Conservation (phyloP, 2,888 invertebrate species). For the Aquatica leii region DNA sequence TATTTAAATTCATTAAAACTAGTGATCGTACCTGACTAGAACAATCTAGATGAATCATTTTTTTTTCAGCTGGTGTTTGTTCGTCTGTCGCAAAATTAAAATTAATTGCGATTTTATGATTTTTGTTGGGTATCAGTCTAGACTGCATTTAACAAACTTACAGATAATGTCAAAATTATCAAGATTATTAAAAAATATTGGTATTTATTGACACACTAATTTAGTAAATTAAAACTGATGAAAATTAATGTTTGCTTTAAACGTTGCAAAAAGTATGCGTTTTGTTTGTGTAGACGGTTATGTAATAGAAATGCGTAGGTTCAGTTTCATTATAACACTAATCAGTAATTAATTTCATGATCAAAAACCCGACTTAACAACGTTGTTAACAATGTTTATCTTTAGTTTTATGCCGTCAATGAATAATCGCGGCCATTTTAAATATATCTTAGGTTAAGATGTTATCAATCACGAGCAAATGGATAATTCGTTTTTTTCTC, state of each 20-base stretch:
- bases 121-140: constrained; percentile 11
- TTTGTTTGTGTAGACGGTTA: no score
- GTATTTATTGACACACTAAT: constrained; percentile 8
- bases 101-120: constrained; percentile 13
- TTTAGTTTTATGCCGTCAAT: constrained; percentile 3
- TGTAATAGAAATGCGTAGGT: no score
- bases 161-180: constrained; percentile 11
- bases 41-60: constrained; percentile 6
- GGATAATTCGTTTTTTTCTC: background rate
- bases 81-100: constrained; percentile 6
- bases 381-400: background rate
- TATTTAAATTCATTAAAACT: constrained; percentile 6
- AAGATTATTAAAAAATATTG: constrained; percentile 11
- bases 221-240: constrained; percentile 1
- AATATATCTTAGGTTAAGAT: constrained; percentile 2
- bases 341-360: no score
- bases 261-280: no score
- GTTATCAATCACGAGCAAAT: constrained; percentile 2
- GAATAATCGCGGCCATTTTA: constrained; percentile 3
- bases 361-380: no score
- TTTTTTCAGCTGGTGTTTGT: background rate
- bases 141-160: constrained; percentile 7
- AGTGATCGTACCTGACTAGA: constrained; percentile 6
- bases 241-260: constrained; percentile 9
- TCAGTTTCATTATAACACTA: no score